Evolutionary conservation across 2,113 vertebrate species (phyloP).

Genomic region (Cavia porcellus): DNA sequence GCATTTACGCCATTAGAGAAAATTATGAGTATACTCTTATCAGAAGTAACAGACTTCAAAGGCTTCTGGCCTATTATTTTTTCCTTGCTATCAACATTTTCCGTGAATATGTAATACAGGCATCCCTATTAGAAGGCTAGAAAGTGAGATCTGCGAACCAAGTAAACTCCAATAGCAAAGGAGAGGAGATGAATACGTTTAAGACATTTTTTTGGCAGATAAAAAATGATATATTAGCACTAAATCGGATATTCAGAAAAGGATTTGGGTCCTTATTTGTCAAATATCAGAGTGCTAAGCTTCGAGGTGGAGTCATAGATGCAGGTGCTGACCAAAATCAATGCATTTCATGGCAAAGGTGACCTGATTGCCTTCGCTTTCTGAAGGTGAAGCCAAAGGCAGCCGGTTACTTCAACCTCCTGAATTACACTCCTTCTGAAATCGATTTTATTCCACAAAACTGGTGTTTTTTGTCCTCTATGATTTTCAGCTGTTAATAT

Average conservation of each 20-base stretch:
- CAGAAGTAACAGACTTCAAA: conserved; percentile 76
- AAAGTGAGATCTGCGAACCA: neutral
- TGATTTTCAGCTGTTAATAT: neutral
- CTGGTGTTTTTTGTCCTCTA: neutral
- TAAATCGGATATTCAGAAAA: neutral
- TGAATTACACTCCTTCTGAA: neutral
- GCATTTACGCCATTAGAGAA: conserved; percentile 20
- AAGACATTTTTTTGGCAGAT: conserved; percentile 6
- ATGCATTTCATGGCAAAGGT: neutral
- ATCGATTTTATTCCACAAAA: neutral
- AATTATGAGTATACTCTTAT: conserved; percentile 81
- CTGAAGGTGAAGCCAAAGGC: neutral
- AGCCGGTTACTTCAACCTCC: neutral
- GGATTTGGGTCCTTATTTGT: neutral
- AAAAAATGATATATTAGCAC: neutral
- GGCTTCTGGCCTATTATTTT: conserved; percentile 78
- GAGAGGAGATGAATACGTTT: neutral
- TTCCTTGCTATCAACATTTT: conserved; percentile 82
- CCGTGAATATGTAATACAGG: conserved; percentile 33
- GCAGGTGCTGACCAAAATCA: neutral
- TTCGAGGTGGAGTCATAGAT: neutral
- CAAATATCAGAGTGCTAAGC: neutral
- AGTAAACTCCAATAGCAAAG: neutral
- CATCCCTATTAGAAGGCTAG: neutral
- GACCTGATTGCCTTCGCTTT: neutral